Evolutionary conservation across 1,140 invertebrate genomes (phyloP).

Genomic region (Drosophila ironensis): DNA sequence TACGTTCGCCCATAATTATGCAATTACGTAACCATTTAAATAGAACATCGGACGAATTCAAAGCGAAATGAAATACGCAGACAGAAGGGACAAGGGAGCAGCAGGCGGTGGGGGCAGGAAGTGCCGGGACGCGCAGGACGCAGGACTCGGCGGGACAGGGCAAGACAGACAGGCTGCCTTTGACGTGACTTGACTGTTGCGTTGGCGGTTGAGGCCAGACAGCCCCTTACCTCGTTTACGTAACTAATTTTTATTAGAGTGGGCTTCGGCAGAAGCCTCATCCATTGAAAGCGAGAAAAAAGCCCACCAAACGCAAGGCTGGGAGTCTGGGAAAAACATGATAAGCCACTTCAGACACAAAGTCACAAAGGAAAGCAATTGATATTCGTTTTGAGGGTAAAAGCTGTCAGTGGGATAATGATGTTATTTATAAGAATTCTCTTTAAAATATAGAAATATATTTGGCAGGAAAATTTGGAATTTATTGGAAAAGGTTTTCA

Average conservation of each 20-base stretch:
- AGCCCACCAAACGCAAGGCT: slow-evolving; percentile 11
- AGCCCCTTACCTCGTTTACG: slow-evolving; percentile 2
- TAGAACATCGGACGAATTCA: slow-evolving; percentile 68
- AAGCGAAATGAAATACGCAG: slow-evolving; percentile 61
- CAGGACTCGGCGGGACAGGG: too few relatives aligned
- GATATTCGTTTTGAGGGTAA: background rate
- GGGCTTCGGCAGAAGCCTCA: slow-evolving; percentile 5
- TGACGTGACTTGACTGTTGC: slow-evolving; percentile 64
- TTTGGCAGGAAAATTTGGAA: too few relatives aligned
- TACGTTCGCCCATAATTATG: slow-evolving; percentile 72
- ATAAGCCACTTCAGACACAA: slow-evolving; percentile 38
- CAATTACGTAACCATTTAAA: slow-evolving; percentile 80
- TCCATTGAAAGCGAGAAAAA: slow-evolving; percentile 6
- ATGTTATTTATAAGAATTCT: too few relatives aligned
- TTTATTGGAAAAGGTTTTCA: too few relatives aligned
- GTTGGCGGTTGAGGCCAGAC: slow-evolving; percentile 47
- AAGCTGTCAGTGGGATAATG: background rate
- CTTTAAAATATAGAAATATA: too few relatives aligned
- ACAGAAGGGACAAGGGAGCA: background rate
- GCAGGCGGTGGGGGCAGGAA: background rate
- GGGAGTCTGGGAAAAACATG: background rate
- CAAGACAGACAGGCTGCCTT: slow-evolving; percentile 37
- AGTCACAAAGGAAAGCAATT: slow-evolving; percentile 35
- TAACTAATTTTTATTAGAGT: slow-evolving; percentile 55
- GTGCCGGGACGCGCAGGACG: too few relatives aligned